Base-by-base conservation (phyloP, 2,797 vertebrate genomes). In the Mus caroli region DNA sequence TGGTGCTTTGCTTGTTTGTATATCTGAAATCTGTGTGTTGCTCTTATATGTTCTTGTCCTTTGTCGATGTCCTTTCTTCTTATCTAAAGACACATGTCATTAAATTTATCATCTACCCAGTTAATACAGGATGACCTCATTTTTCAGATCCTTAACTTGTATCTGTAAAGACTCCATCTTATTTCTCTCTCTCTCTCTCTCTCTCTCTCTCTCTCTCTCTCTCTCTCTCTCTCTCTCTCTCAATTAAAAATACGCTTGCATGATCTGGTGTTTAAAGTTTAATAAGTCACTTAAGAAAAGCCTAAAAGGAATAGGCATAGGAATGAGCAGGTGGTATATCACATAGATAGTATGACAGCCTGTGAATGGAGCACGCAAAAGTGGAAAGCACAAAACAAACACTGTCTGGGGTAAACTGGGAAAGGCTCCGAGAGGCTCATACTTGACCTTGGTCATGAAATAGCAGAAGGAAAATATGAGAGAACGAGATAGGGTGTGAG, bases 391-490 rank as follows among this genome's bases (percentile, higher is more conserved):
- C 5, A 37, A 80, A 90, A 90, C 19, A n/a, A 2, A 37, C 20
- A 31, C 13, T 56, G 28, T n/a, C 46, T 93, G 73, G 14, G 31
- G 7, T 6, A 17, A 87, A 88, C 73, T 92, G 52, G 43, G 76
- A 76, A 93, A 77, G 34, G 0, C 3, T 80, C 94, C 62, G 14
- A 82, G 52, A 78, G 87, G 24, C 6, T 40, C 73, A 34, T n/a
- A 2, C 50, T 82, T 78, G 62, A 73, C 34, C 54, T 94, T 93
- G 54, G 15, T 89, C 83, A 80, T 92, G n/a, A 96, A 92, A 92
- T 34, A 43, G 26, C 43, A 79, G 22, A 89, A 88, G 67, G 22
- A 95, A 84, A 93, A 84, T 73, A 77, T 1, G 50, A 40, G 40
- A n/a, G 56, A 46, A 34, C 5, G 19, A 15, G 28, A 40, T 24